Conservation (phyloP, 2,888 invertebrate species). For the Reticulitermes lucifugus region DNA sequence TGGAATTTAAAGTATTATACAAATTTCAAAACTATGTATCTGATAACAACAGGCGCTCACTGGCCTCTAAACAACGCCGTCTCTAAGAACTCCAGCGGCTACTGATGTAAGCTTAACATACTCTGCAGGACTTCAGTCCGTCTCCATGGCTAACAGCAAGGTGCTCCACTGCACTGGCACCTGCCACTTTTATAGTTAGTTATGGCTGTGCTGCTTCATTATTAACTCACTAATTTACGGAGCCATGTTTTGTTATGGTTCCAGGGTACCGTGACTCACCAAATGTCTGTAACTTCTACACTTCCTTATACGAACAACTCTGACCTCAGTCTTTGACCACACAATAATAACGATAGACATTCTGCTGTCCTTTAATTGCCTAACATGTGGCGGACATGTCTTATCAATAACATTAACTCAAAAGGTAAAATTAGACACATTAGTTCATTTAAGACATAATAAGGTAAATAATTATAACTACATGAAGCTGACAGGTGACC, state of each 20-base stretch:
- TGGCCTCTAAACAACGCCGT: too few species aligned
- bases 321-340: background rate
- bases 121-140: too few species aligned
- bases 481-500: too few species aligned
- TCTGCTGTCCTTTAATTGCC: background rate
- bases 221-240: constrained; percentile 27
- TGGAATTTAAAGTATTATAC: too few species aligned
- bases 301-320: background rate
- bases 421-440: too few species aligned
- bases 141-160: background rate
- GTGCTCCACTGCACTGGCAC: background rate
- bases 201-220: constrained; percentile 30
- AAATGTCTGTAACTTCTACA: background rate
- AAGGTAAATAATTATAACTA: too few species aligned
- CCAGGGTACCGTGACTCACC: background rate
- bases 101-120: too few species aligned
- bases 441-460: too few species aligned
- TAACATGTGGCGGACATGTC: background rate
- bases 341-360: background rate
- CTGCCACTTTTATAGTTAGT: constrained; percentile 2
- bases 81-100: too few species aligned
- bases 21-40: too few species aligned
- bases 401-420: too few species aligned
- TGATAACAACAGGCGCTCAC: too few species aligned
- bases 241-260: constrained; percentile 17